Base-by-base conservation (phyloP, 2,113 vertebrate species). In the Tiliqua scincoides region DNA sequence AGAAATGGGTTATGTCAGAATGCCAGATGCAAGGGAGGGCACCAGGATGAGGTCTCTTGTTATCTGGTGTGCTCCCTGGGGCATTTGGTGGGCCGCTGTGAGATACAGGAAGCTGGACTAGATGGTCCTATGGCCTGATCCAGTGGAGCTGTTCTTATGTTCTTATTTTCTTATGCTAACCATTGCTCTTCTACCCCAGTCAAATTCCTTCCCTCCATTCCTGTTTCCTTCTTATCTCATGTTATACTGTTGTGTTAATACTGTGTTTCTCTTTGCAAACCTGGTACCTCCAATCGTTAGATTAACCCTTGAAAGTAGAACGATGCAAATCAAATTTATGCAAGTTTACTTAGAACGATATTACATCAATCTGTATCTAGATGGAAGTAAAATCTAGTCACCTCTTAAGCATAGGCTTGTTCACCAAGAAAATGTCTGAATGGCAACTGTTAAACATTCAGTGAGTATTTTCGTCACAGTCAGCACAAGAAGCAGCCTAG, bases 351-450 rank as follows among this genome's bases (percentile, higher is more conserved):
- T 52, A 30, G 9, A n/a, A 30, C 27, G 7, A 63, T n/a, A 32
- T n/a, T 68, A n/a, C n/a, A n/a, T 20, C 1, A 3, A 11, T 35
- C 63, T 76, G 10, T 15, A 52, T 65, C 59, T 65, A 75, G 23
- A 21, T 73, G 61, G 35, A 73, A 15, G 43, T 21, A n/a, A 52
- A 63, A 37, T 40, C 35, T 21, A 59, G 15, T 43, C 63, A 30
- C 17, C 32, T 40, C 87, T 68, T 84, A 90, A 93, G 88, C 74
- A 85, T 77, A 52, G 21, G 1, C 77, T 73, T 30, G 2, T 0
- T 37, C 57, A 54, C 77, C 84, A 76, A 87, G 40, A 71, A 89
- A 70, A 54, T 62, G 62, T 32, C 1, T 23, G 35, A 72, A 48
- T 83, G 7, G 23, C 54, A 70, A 8, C 20, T 35, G 61, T 59